Percentiles rank a stretch among this genome's conserved stretches.
Conservation (phyloP, 2,888 invertebrate species). For the Metellina segmentata region DNA sequence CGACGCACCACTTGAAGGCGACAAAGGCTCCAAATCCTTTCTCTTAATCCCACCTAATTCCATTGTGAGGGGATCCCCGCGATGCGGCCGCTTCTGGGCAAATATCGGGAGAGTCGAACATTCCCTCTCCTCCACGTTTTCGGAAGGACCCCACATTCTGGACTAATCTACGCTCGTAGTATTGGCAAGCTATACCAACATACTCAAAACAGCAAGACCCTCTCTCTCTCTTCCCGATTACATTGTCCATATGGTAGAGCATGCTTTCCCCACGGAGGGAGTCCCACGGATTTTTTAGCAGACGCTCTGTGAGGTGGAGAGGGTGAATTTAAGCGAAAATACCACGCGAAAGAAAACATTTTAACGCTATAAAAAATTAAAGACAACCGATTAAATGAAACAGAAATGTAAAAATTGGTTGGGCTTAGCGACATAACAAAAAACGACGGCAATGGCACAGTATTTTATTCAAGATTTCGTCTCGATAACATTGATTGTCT, state of each 20-base stretch:
- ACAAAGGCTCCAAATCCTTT: conserved; percentile 74
- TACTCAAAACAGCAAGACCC: conserved; percentile 34
- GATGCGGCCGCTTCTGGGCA: conserved; percentile 58
- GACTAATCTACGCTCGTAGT: conserved; percentile 58
- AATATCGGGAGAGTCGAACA: conserved; percentile 69
- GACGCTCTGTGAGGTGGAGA: not conserved
- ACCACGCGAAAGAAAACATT: not conserved
- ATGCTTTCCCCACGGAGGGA: conserved; percentile 11
- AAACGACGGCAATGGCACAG: too few relatives aligned
- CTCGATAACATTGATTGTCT: too few relatives aligned
- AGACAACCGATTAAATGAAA: too few relatives aligned
- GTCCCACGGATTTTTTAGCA: conserved; percentile 45
- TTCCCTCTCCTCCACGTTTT: not conserved
- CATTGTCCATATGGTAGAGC: conserved; percentile 52
- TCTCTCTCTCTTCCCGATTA: conserved; percentile 28
- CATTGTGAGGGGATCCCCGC: conserved; percentile 65
- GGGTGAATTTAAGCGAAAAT: not conserved
- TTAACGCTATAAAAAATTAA: too few relatives aligned
- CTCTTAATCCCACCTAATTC: conserved; percentile 74
- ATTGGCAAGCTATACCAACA: conserved; percentile 69
- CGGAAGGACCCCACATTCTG: conserved; percentile 38
- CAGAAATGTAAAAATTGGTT: too few relatives aligned
- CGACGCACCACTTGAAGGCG: conserved; percentile 69
- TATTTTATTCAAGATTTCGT: too few relatives aligned
- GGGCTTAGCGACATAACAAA: too few relatives aligned